phyloP scores from a whole-genome alignment of 2,797 vertebrate genomes.

The Eidolon dupreanum region DNA sequence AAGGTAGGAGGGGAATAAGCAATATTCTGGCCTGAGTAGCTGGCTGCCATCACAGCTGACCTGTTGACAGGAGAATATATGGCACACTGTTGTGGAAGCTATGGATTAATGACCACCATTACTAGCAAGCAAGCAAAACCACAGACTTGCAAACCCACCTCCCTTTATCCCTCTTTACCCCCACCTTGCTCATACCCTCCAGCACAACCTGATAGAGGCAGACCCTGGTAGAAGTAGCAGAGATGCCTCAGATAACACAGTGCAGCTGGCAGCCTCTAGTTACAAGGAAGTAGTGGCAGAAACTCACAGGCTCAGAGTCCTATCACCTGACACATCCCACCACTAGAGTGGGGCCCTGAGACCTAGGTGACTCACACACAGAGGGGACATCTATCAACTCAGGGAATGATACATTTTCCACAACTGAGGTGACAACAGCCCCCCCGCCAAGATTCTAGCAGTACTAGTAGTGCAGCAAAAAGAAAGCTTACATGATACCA shows the following conservation, averaged over 20 bases:
- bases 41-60: not conserved
- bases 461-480: not conserved
- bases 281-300: not conserved
- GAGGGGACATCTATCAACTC: not conserved
- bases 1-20: not conserved
- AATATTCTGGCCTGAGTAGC: not conserved
- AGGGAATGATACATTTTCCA: not conserved
- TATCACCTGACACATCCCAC: not conserved
- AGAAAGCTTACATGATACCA: not conserved
- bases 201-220: not conserved
- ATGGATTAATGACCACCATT: not conserved
- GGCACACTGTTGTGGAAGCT: not conserved
- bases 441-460: not conserved
- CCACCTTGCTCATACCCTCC: not conserved
- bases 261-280: not conserved
- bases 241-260: too few relatives aligned
- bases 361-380: not conserved
- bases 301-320: not conserved
- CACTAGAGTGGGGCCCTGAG: not conserved
- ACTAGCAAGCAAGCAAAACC: not conserved
- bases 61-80: not conserved
- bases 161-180: not conserved
- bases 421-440: not conserved
- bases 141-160: not conserved
- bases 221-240: not conserved